Conservation (phyloP, 1,140 invertebrate genomes). For the Plutomurus gul region DNA sequence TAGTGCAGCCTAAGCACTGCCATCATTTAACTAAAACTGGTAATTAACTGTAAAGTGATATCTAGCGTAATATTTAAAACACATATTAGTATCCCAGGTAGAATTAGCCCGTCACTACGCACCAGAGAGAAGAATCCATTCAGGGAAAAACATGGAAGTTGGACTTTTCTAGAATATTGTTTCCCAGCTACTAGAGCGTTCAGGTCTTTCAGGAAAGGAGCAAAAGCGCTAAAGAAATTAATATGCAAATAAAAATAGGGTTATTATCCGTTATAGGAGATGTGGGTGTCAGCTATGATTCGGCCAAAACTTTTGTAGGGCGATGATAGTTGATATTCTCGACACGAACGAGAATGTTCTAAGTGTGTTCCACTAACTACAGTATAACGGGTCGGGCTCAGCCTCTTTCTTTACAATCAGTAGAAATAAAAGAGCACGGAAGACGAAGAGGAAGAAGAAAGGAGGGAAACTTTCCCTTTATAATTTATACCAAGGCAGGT, state of each 20-base stretch:
- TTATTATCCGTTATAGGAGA: not conserved
- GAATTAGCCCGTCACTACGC: too few relatives aligned
- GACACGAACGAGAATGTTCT: not conserved
- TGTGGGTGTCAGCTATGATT: not conserved
- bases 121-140: too few relatives aligned
- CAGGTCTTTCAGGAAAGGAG: too few relatives aligned
- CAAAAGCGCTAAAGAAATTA: not conserved
- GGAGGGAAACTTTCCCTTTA: not conserved
- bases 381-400: not conserved
- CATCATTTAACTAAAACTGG: too few relatives aligned
- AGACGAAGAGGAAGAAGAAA: not conserved
- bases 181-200: too few relatives aligned
- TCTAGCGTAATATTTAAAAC: too few relatives aligned
- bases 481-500: not conserved
- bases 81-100: too few relatives aligned
- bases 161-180: too few relatives aligned
- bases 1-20: too few relatives aligned
- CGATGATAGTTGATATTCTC: not conserved
- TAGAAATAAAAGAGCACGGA: not conserved
- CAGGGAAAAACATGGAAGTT: too few relatives aligned
- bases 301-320: not conserved
- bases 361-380: not conserved
- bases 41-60: too few relatives aligned
- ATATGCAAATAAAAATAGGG: constrained; percentile 21
- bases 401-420: not conserved